phyloP scores from a whole-genome alignment of 2,888 invertebrate genomes.

The Drosophila anceps region DNA sequence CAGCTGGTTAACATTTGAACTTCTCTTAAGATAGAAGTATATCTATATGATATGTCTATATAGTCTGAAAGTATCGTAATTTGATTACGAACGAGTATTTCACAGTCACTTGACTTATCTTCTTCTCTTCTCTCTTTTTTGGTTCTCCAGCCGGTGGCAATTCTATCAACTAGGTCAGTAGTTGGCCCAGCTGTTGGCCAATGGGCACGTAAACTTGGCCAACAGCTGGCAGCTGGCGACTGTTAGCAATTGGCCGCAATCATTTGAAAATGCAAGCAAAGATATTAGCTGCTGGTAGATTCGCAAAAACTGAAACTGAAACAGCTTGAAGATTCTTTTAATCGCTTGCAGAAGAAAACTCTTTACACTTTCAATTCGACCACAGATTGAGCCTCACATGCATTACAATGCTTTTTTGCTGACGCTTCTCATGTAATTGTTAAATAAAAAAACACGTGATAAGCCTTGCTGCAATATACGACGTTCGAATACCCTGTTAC shows the following conservation, averaged over 20 bases:
- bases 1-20: background rate
- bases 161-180: conserved; percentile 28
- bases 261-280: conserved; percentile 7
- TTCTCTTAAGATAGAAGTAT: background rate
- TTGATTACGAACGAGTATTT: background rate
- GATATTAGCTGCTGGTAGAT: background rate
- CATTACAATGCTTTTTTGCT: background rate
- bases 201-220: conserved; percentile 58
- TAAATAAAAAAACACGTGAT: background rate
- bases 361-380: background rate
- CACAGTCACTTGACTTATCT: background rate
- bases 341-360: background rate
- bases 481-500: background rate
- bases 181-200: conserved; percentile 30
- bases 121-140: background rate
- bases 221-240: conserved; percentile 23
- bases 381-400: background rate
- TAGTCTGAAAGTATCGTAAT: background rate
- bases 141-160: background rate
- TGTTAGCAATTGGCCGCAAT: conserved; percentile 6
- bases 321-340: background rate
- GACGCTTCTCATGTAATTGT: background rate
- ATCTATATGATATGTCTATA: too few species aligned
- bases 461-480: background rate
- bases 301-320: background rate